phyloP scores from a whole-genome alignment of 2,113 vertebrate species.

The Pionites leucogaster region DNA sequence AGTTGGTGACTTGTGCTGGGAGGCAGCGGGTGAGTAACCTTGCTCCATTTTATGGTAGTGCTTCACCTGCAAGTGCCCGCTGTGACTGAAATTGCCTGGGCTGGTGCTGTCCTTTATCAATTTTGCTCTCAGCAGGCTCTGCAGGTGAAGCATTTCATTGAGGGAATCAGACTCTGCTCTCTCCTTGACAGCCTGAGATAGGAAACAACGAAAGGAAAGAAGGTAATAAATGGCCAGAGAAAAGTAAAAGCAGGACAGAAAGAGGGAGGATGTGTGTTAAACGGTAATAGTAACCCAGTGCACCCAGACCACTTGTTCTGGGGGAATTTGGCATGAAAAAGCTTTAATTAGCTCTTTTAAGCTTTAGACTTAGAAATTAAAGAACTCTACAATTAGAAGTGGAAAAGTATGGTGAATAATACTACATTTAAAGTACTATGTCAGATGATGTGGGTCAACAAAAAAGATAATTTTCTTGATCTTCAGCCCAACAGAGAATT shows the following conservation, averaged over 20 bases:
- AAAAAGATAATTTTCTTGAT: not conserved
- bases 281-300: not conserved
- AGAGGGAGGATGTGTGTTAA: not conserved
- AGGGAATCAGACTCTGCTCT: not conserved
- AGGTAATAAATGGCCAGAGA: not conserved
- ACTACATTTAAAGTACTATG: not conserved
- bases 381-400: not conserved
- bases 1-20: not conserved
- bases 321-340: not conserved
- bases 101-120: not conserved
- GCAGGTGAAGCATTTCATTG: conserved; percentile 36
- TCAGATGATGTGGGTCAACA: not conserved
- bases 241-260: not conserved
- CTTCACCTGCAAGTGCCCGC: conserved; percentile 29
- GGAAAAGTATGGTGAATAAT: not conserved
- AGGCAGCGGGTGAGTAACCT: not conserved
- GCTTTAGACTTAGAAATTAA: not conserved
- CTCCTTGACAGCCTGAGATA: not conserved
- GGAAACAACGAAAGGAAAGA: not conserved
- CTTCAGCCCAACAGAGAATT: not conserved
- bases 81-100: conserved; percentile 44
- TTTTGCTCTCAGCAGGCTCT: conserved; percentile 16
- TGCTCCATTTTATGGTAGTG: not conserved
- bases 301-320: not conserved
- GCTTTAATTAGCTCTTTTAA: not conserved